Base-by-base conservation (phyloP, 2,888 invertebrate genomes). In the Argyresthia goedartella region DNA sequence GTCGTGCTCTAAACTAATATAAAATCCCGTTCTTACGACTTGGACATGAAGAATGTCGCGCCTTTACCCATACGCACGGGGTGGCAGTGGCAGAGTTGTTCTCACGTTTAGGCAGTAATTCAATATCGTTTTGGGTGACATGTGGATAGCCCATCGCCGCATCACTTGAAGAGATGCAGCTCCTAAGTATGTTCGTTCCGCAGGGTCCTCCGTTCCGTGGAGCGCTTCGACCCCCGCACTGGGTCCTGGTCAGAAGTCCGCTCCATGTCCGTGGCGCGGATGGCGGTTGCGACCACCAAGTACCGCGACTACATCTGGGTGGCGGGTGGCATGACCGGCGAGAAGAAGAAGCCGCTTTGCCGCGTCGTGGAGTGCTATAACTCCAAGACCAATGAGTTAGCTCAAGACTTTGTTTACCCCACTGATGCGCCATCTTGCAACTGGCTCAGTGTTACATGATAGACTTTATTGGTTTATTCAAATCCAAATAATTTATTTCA, bases 221-320 rank as follows among this genome's bases (percentile, higher is more conserved):
- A 92, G 66, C 82, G 73, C 56, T 92, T 89, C 60, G 89, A 91
- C 60, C 88, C 90, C 0, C 76, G 77, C 46, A 75, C 80, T 1
- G 86, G 89, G 1, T 71, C 74, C 0, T 92, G 92, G 92, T 76
- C 74, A 48, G 88, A 88, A 62, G 86, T 90, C 55, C 77, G 88
- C 1, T 73, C 91, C 0, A 88, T 92, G 88, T 69, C 76, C 25
- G 78, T 81, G 9, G 88, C 90, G 0, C 81, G 91, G 45, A 89
- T 90, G 80, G 91, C 91, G 1, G 81, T 89, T 36, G 91, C 90
- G 0, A 85, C 88, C 53, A 78, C 88, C 49, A 89, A 90, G 63
- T 90, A 89, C 69, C 80, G 89, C 34, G 89, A 90, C 60, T 87
- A 89, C 61, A 91, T 93, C 71, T 92, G 92, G 92, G 90, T 91